Conservation (phyloP, 2,113 vertebrate species). For the Ammospiza nelsoni region DNA sequence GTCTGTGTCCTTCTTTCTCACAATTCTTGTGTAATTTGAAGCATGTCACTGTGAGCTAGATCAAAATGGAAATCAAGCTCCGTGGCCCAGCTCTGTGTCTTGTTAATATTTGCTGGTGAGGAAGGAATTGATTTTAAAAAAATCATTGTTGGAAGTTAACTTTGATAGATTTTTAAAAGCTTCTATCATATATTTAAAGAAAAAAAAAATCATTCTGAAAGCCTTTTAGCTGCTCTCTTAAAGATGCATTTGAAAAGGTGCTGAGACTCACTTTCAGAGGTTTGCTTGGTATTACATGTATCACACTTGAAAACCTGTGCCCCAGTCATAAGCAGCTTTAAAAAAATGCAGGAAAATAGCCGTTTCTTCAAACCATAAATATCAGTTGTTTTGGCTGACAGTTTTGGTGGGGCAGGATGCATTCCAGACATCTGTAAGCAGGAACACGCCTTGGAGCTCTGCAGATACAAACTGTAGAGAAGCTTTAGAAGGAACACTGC, state of each 20-base stretch:
- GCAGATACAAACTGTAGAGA: neutral
- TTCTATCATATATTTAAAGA: neutral
- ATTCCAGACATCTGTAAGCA: neutral
- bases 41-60: neutral
- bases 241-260: neutral
- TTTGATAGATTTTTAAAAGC: neutral
- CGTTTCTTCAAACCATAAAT: neutral
- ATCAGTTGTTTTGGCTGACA: neutral
- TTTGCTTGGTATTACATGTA: neutral
- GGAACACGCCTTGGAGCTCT: neutral
- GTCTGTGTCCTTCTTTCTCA: slow-evolving; percentile 4
- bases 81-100: neutral
- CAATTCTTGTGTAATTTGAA: neutral
- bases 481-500: neutral
- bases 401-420: neutral
- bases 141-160: neutral
- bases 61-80: neutral
- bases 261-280: neutral
- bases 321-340: neutral
- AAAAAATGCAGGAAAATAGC: neutral
- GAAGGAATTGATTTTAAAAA: neutral
- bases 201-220: neutral
- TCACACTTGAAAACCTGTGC: neutral
- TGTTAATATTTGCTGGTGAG: neutral
- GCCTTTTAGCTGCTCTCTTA: neutral